A percentile compares a stretch with the other conserved stretches of the same genome.
Conservation (phyloP, 2,797 vertebrate genomes). For the Chiloscyllium punctatum region DNA sequence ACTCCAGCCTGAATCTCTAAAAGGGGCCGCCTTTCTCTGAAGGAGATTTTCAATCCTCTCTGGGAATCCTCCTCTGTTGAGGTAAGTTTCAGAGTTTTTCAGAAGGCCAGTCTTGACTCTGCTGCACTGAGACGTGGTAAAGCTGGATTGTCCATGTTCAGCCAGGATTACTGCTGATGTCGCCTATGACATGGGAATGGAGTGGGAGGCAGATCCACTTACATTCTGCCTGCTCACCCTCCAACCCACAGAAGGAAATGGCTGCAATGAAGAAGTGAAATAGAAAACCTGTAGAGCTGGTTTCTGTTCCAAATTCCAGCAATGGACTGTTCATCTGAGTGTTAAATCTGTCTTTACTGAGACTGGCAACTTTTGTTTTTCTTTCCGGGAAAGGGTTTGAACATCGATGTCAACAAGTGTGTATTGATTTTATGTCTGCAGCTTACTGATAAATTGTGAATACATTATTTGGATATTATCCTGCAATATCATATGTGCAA, state of each 20-base stretch:
- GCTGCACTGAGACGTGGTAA: too few relatives aligned
- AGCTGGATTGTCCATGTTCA: too few relatives aligned
- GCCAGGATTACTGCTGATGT: background rate
- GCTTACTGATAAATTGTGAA: background rate
- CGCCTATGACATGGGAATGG: background rate
- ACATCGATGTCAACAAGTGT: background rate
- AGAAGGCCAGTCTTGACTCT: too few relatives aligned
- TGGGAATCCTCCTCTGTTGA: too few relatives aligned
- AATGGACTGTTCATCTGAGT: background rate
- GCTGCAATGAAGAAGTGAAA: background rate
- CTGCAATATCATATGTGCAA: background rate
- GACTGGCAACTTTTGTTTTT: too few relatives aligned
- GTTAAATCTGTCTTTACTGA: too few relatives aligned
- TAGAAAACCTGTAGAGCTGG: background rate
- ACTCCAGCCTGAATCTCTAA: too few relatives aligned
- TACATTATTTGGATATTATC: background rate
- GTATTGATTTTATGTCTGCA: background rate
- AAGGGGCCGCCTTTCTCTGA: background rate
- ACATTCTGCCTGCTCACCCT: background rate
- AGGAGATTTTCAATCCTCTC: background rate
- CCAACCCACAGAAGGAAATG: background rate
- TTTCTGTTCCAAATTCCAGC: background rate
- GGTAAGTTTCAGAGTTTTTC: background rate
- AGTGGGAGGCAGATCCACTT: background rate
- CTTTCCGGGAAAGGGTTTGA: too few relatives aligned